phyloP scores from a whole-genome alignment of 2,888 invertebrate genomes.

The Luffia ferchaultella region DNA sequence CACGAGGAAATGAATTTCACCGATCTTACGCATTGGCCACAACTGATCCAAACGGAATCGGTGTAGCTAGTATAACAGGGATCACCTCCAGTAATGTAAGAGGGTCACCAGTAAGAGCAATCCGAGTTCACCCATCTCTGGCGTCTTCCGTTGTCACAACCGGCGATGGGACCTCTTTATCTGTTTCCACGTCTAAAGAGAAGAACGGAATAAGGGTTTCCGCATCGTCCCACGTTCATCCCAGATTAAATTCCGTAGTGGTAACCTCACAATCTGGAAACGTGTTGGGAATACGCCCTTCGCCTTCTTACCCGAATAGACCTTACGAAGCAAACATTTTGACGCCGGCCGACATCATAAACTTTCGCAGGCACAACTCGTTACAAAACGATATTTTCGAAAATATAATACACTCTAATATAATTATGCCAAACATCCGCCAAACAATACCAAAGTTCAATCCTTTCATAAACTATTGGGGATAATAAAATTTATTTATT shows the following conservation, averaged over 20 bases:
- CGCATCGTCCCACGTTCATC: conserved; percentile 30
- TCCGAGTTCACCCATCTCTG: conserved; percentile 28
- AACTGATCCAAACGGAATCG: conserved; percentile 21
- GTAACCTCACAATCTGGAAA: conserved; percentile 27
- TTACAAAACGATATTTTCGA: conserved; percentile 24
- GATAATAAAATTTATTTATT: too few species aligned
- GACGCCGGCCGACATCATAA: conserved; percentile 5
- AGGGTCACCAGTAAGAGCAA: conserved; percentile 30
- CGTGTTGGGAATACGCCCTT: conserved; percentile 10
- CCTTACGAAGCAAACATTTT: background rate
- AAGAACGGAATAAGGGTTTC: conserved; percentile 26
- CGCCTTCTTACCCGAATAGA: background rate
- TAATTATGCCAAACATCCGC: background rate
- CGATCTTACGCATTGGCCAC: conserved; percentile 8
- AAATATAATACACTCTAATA: conserved; percentile 18
- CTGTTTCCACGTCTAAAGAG: conserved; percentile 19
- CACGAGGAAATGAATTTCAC: background rate
- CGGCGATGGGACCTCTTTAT: background rate
- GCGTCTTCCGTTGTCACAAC: background rate
- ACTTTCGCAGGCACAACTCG: conserved; percentile 22
- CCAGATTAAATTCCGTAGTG: conserved; percentile 32
- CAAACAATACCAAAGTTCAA: conserved; percentile 22
- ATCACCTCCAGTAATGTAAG: conserved; percentile 35
- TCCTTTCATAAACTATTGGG: conserved; percentile 28
- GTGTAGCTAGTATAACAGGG: conserved; percentile 34